These are phyloP conservation scores for silkworm (Bombyx mori) DNA, from an alignment of 1,140 invertebrate genomes.

Conservation along the genomic window DNA sequence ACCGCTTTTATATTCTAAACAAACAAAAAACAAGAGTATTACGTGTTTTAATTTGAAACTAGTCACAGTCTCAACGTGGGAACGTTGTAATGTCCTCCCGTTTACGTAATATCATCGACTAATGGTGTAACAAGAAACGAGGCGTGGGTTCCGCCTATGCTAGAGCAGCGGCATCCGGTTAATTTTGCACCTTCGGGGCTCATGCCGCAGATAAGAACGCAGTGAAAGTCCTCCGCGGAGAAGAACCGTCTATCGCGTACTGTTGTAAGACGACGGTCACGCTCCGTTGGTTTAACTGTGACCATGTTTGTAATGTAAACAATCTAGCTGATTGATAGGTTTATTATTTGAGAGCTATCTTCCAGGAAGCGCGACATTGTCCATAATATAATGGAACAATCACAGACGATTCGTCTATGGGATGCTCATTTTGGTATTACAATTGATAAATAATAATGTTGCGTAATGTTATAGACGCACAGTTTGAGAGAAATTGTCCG, in stretches of 20 bases:
- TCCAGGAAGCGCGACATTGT: slow-evolving; percentile 34
- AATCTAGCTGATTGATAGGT: slow-evolving; percentile 48
- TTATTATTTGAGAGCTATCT: slow-evolving; percentile 46
- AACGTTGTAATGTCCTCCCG: too few species aligned
- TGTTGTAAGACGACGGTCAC: slow-evolving; percentile 44
- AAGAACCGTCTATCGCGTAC: slow-evolving; percentile 24
- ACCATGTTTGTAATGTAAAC: slow-evolving; percentile 33
- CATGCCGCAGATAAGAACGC: slow-evolving; percentile 23
- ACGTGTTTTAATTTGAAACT: too few species aligned
- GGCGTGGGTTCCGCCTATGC: slow-evolving; percentile 1
- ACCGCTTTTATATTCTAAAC: too few species aligned
- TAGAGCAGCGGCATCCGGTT: slow-evolving; percentile 4
- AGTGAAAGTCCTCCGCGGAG: slow-evolving; percentile 38
- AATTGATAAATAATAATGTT: slow-evolving; percentile 50
- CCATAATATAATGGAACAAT: slow-evolving; percentile 22
- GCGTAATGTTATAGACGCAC: slow-evolving; percentile 35
- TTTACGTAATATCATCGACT: too few species aligned
- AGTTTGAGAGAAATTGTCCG: slow-evolving; percentile 51
- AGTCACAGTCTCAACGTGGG: too few species aligned
- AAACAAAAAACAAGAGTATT: too few species aligned
- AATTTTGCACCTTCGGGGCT: slow-evolving; percentile 8
- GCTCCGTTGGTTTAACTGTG: slow-evolving; percentile 45
- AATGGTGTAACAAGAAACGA: not conserved
- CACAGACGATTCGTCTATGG: slow-evolving; percentile 37
- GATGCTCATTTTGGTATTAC: slow-evolving; percentile 39